Percentiles rank a stretch among this genome's conserved stretches.
phyloP scores from a whole-genome alignment of 2,888 invertebrate genomes.

The Synergus laeviventris region DNA sequence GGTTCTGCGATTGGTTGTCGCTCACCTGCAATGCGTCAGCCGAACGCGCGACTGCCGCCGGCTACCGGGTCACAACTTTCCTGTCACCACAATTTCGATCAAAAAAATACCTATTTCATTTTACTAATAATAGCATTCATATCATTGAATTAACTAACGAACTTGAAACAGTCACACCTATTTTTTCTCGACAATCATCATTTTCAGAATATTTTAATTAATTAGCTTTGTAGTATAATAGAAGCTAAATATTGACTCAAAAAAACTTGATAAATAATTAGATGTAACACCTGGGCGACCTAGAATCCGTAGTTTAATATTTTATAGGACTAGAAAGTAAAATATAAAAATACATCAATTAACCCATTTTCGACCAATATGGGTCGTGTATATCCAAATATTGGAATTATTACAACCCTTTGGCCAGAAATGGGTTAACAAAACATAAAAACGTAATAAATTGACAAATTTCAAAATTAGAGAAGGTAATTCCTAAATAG shows the following conservation, averaged over 20 bases:
- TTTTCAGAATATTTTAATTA: neutral
- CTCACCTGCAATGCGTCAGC: conserved; percentile 93
- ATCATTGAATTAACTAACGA: neutral
- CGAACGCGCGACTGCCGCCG: conserved; percentile 74
- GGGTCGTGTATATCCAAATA: no score
- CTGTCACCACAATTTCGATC: conserved; percentile 15
- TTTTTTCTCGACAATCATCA: neutral
- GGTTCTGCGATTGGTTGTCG: conserved; percentile 86
- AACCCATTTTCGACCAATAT: no score
- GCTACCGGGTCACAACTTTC: conserved; percentile 68
- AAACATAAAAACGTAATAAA: no score
- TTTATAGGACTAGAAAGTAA: no score
- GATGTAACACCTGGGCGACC: neutral
- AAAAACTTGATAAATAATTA: neutral
- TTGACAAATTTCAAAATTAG: no score
- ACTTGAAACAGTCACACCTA: neutral
- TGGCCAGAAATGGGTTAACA: no score
- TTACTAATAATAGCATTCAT: conserved; percentile 1
- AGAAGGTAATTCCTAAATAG: no score
- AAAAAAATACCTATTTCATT: neutral
- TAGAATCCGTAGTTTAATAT: neutral
- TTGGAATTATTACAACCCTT: no score
- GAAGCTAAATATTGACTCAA: neutral
- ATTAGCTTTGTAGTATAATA: neutral
- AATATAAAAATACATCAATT: no score